Conservation (phyloP, 2,888 invertebrate species). For the Drosophila anomelani region DNA sequence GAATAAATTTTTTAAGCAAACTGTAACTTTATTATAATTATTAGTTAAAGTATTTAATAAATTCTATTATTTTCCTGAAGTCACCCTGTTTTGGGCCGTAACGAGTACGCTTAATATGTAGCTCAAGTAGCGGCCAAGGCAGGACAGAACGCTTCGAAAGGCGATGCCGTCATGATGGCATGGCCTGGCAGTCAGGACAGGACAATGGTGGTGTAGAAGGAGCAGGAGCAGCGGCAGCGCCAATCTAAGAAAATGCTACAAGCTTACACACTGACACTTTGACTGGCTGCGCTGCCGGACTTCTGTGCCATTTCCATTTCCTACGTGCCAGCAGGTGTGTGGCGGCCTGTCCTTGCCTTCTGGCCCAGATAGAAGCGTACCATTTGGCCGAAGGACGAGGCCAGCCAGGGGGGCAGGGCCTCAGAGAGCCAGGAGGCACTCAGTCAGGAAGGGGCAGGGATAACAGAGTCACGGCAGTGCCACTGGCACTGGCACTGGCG, state of each 20-base stretch:
- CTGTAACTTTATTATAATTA: not conserved
- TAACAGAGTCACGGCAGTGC: conserved; percentile 29
- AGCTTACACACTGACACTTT: conserved; percentile 79
- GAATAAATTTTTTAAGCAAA: too few relatives aligned
- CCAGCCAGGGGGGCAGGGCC: conserved; percentile 2
- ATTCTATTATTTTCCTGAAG: not conserved
- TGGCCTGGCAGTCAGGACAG: not conserved
- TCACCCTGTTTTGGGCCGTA: conserved; percentile 28
- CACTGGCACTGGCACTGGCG: conserved; percentile 70
- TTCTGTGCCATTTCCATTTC: conserved; percentile 57
- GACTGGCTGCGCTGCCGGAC: conserved; percentile 63
- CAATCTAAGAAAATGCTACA: conserved; percentile 75
- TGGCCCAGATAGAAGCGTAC: conserved; percentile 34
- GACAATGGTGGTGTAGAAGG: conserved; percentile 1
- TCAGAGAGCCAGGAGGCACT: conserved; percentile 1
- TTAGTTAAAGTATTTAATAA: not conserved
- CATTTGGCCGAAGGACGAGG: conserved; percentile 22
- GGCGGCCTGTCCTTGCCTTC: conserved; percentile 59
- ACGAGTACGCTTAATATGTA: conserved; percentile 49
- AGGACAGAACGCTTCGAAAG: conserved; percentile 34
- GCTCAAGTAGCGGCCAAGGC: conserved; percentile 53
- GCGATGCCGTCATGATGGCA: conserved; percentile 11
- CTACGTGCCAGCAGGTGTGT: conserved; percentile 82
- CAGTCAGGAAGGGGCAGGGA: conserved; percentile 6
- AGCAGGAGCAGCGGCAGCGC: conserved; percentile 23